phyloP scores from a whole-genome alignment of 2,888 invertebrate genomes.

The Hetaerina titia region DNA sequence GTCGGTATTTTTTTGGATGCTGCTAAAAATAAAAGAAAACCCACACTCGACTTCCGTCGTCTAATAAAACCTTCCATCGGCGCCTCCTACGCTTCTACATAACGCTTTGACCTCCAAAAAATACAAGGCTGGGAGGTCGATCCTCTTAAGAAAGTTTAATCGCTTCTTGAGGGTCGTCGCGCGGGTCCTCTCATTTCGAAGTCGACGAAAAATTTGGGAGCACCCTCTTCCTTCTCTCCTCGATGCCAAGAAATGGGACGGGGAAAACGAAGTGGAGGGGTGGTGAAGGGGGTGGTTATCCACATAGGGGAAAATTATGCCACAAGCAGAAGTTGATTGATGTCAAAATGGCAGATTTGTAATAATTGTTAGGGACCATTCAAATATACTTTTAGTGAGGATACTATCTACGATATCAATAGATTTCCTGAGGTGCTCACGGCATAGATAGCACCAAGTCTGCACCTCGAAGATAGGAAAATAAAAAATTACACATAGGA shows the following conservation, averaged over 20 bases:
- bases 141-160: constrained; percentile 49
- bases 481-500: no score
- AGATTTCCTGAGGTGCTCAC: no score
- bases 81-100: constrained; percentile 30
- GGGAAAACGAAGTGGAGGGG: not conserved
- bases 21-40: constrained; percentile 18
- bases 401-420: no score
- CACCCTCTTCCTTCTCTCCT: not conserved
- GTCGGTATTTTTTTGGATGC: not conserved
- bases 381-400: no score
- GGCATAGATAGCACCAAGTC: no score
- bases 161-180: constrained; percentile 41
- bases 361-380: no score
- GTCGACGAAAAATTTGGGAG: constrained; percentile 41
- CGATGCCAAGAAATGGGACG: not conserved
- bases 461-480: no score
- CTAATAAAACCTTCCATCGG: constrained; percentile 56
- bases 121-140: not conserved
- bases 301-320: no score
- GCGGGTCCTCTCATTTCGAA: constrained; percentile 6
- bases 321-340: no score
- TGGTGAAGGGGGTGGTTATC: not conserved
- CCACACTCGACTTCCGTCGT: not conserved
- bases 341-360: no score
- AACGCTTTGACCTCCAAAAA: not conserved